phyloP scores from a whole-genome alignment of 2,888 invertebrate genomes.

The Machimus rusticus region DNA sequence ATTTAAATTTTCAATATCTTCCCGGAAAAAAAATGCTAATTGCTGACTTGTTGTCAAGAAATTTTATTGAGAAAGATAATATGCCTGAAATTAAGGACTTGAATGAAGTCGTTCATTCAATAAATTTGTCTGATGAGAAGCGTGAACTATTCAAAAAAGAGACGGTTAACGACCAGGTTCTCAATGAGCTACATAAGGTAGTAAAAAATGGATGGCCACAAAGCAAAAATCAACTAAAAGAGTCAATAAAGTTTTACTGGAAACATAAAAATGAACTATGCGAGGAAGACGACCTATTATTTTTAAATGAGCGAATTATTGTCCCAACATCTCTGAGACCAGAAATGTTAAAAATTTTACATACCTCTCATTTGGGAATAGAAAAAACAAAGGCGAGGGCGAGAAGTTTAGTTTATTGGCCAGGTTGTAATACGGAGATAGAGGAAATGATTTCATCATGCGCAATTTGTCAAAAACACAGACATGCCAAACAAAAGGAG shows the following conservation, averaged over 20 bases:
- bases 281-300: not conserved
- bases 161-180: not conserved
- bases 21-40: constrained; percentile 50
- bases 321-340: not conserved
- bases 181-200: not conserved
- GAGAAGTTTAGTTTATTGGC: constrained; percentile 35
- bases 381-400: constrained; percentile 41
- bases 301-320: constrained; percentile 19
- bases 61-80: not conserved
- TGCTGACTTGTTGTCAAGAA: constrained; percentile 47
- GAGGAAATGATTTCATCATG: constrained; percentile 28
- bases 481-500: too few species aligned
- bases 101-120: constrained; percentile 27
- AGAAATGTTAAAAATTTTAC: not conserved
- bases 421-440: constrained; percentile 13
- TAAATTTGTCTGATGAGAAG: not conserved
- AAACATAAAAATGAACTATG: not conserved
- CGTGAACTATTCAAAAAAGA: constrained; percentile 34
- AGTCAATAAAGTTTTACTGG: not conserved
- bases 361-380: constrained; percentile 25
- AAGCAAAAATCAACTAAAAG: not conserved
- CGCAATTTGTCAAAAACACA: constrained; percentile 41
- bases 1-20: constrained; percentile 49
- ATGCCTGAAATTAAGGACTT: constrained; percentile 24
- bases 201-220: not conserved